These are phyloP conservation scores for Holotrichia oblita DNA, from an alignment of 1,140 invertebrate species.

Conservation along the genomic window DNA sequence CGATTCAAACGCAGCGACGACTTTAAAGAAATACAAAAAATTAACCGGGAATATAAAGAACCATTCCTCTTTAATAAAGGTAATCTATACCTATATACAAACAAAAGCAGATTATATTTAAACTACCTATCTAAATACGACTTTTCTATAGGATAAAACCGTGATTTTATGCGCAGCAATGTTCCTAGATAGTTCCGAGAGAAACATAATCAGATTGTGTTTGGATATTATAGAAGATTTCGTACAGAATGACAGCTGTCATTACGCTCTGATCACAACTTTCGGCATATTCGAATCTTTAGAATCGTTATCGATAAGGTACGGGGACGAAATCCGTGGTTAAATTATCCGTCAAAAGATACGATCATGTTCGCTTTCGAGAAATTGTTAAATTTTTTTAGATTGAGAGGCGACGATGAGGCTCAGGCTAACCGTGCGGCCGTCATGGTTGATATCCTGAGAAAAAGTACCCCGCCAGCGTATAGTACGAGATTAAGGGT, in stretches of 20 bases:
- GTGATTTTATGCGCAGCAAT: constrained; percentile 48
- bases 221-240: constrained; percentile 50
- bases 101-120: no score
- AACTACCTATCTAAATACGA: no score
- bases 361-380: not conserved
- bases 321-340: not conserved
- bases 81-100: no score
- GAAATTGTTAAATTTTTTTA: constrained; percentile 28
- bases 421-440: constrained; percentile 41
- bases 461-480: constrained; percentile 45
- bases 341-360: no score
- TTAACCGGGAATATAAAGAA: not conserved
- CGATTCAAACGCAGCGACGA: not conserved
- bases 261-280: constrained; percentile 42
- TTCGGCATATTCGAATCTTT: constrained; percentile 51
- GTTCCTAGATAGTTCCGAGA: constrained; percentile 43
- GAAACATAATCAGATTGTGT: constrained; percentile 42
- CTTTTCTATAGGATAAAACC: constrained; percentile 50
- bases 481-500: constrained; percentile 43
- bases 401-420: constrained; percentile 43
- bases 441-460: constrained; percentile 45
- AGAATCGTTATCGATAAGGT: constrained; percentile 48
- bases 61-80: constrained; percentile 20
- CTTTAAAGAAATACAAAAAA: constrained; percentile 28
- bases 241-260: constrained; percentile 43